These are phyloP conservation scores for Orchesella flavescens DNA, from an alignment of 2,888 invertebrate species.

Conservation along the genomic window DNA sequence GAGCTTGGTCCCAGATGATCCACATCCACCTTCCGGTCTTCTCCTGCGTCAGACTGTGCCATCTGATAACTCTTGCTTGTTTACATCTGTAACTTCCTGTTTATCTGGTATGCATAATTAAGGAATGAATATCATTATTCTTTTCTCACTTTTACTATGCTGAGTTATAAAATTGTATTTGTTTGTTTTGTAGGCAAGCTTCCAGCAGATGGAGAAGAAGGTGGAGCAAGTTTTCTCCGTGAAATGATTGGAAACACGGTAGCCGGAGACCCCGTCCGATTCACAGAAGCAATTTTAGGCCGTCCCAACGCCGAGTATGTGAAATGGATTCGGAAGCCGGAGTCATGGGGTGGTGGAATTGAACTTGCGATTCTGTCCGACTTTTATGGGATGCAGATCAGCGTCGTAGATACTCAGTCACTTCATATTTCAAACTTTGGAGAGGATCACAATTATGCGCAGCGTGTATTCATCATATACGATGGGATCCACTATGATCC, in stretches of 20 bases:
- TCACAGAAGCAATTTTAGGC: conserved; percentile 89
- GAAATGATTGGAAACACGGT: conserved; percentile 91
- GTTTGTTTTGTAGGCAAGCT: not conserved
- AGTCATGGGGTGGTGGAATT: conserved; percentile 93
- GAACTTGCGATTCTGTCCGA: conserved; percentile 90
- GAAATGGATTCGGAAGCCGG: conserved; percentile 89
- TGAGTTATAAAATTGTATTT: too few species aligned
- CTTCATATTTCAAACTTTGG: conserved; percentile 93
- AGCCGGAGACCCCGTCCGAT: conserved; percentile 83
- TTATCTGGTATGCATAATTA: conserved; percentile 75
- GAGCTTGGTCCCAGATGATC: conserved; percentile 27
- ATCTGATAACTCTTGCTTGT: conserved; percentile 96
- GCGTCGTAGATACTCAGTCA: conserved; percentile 92
- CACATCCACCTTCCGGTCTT: conserved; percentile 79
- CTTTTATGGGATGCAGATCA: conserved; percentile 92
- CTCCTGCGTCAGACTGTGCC: conserved; percentile 93
- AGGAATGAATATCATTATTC: too few species aligned
- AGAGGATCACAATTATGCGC: conserved; percentile 89
- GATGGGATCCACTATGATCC: conserved; percentile 98
- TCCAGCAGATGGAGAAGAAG: conserved; percentile 16
- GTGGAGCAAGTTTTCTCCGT: conserved; percentile 78
- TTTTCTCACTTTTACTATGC: too few species aligned
- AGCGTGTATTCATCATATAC: conserved; percentile 90
- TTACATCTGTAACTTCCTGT: conserved; percentile 87
- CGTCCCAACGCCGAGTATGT: conserved; percentile 90